Evolutionary conservation across 2,888 invertebrate genomes (phyloP).

Genomic region (Embidobia sp.): DNA sequence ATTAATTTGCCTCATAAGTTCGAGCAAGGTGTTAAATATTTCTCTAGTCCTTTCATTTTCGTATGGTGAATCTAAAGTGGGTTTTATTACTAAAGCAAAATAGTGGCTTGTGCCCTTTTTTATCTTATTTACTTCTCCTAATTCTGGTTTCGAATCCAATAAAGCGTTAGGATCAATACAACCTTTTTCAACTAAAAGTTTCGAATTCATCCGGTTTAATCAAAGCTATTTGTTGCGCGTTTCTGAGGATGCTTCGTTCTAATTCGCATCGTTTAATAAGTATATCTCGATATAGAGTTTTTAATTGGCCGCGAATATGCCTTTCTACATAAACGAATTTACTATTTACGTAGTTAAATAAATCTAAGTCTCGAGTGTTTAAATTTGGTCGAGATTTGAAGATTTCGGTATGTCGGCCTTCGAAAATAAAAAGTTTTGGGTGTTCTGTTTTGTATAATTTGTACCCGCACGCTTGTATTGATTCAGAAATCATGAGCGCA

Average conservation of each 20-base stretch:
- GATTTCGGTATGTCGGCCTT: slow-evolving; percentile 2
- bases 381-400: too few relatives aligned
- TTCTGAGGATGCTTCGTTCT: slow-evolving; percentile 68
- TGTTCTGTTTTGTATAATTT: slow-evolving; percentile 29
- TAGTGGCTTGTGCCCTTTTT: too few relatives aligned
- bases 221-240: slow-evolving; percentile 64
- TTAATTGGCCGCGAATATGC: slow-evolving; percentile 62
- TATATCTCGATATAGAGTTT: slow-evolving; percentile 63
- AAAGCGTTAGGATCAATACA: too few relatives aligned
- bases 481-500: slow-evolving; percentile 34
- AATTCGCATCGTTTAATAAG: slow-evolving; percentile 65
- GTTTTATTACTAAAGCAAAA: too few relatives aligned
- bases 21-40: too few relatives aligned
- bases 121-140: too few relatives aligned
- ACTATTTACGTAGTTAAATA: slow-evolving; percentile 64
- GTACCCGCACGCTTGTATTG: slow-evolving; percentile 9
- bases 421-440: slow-evolving; percentile 42
- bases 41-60: too few relatives aligned
- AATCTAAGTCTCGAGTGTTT: slow-evolving; percentile 46
- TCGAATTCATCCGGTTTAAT: slow-evolving; percentile 68
- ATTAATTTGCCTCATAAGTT: too few relatives aligned
- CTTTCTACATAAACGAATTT: slow-evolving; percentile 71
- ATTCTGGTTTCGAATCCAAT: too few relatives aligned
- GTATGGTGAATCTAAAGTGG: too few relatives aligned
- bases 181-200: too few relatives aligned